Evolutionary conservation across 2,888 invertebrate genomes (phyloP).

Genomic region (Aporophyla nigra): DNA sequence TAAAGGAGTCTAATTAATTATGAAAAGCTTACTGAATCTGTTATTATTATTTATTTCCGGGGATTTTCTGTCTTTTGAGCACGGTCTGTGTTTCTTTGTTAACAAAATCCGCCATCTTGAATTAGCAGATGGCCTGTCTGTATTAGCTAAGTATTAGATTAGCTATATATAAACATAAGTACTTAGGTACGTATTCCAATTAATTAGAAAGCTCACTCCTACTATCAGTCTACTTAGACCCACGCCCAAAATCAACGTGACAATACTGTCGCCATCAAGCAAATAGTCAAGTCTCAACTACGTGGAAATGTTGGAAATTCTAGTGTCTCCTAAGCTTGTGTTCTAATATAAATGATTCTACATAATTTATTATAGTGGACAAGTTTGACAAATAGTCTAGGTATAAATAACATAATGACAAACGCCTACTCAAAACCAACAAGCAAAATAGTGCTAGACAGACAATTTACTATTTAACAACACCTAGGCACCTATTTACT

Average conservation of each 20-base stretch:
- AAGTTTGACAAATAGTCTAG: not conserved
- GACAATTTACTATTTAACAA: not conserved
- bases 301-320: slow-evolving; percentile 3
- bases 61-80: not conserved
- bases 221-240: not conserved
- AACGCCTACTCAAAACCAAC: slow-evolving; percentile 27
- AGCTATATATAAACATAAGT: not conserved
- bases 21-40: not conserved
- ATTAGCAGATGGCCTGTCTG: not conserved
- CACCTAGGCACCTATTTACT: not conserved
- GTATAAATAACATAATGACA: not conserved
- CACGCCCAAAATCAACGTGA: too few species aligned
- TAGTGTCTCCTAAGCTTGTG: not conserved
- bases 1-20: slow-evolving; percentile 20
- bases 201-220: slow-evolving; percentile 1
- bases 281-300: slow-evolving; percentile 9
- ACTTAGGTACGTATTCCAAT: not conserved
- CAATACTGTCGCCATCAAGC: not conserved
- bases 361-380: not conserved
- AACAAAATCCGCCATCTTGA: not conserved
- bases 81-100: not conserved
- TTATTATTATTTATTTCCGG: not conserved
- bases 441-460: slow-evolving; percentile 5
- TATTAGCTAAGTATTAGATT: too few species aligned
- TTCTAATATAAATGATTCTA: not conserved